Base-by-base conservation (phyloP, 2,888 invertebrate genomes). In the Oegoconia quadripuncta region DNA sequence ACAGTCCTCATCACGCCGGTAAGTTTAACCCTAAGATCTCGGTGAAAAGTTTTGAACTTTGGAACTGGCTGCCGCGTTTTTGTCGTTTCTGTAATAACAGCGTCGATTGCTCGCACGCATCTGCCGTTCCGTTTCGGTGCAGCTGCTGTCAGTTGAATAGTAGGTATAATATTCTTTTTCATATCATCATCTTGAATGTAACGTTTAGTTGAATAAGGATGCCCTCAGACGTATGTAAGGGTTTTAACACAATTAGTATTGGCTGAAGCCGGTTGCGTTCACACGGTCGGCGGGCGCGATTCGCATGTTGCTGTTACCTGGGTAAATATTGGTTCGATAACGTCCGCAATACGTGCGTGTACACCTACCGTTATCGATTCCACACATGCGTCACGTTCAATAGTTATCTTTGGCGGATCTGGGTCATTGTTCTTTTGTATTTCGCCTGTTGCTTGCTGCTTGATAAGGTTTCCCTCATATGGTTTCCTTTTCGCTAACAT, bases 351-450 rank as follows among this genome's bases (percentile, higher is more conserved):
- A 76, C 74, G 79, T 75, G 78, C 71, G 74, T 75, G 75, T 75
- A 71, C 70, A 73, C 68, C 63, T 52, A 64, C 76, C 78, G 83
- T 83, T 87, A 87, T 86, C 86, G 86, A 86, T 81, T 79, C 73
- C 75, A 79, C 76, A 74, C 75, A 81, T 82, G 80, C 81, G 84
- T 83, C 82, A 84, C 75, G 66, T 42, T 74, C 80, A 79, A 83
- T 82, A 71, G 75, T 82, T 83, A 86, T 86, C 86, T 79, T 74
- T 69, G 64, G 62, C 68, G 69, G 76, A 87, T 84, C 80, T 87
- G 75, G 86, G 87, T 87, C 87, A 84, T 83, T 84, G 83, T 83
- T 87, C 80, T 78, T 82, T 84, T 76, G 71, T 78, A 72, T 69
- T 75, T 76, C 63, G 59, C 65, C 55, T 64, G 57, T 66, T 69